Conservation (phyloP, 2,797 vertebrate species). For the Lophotriccus pileatus region DNA sequence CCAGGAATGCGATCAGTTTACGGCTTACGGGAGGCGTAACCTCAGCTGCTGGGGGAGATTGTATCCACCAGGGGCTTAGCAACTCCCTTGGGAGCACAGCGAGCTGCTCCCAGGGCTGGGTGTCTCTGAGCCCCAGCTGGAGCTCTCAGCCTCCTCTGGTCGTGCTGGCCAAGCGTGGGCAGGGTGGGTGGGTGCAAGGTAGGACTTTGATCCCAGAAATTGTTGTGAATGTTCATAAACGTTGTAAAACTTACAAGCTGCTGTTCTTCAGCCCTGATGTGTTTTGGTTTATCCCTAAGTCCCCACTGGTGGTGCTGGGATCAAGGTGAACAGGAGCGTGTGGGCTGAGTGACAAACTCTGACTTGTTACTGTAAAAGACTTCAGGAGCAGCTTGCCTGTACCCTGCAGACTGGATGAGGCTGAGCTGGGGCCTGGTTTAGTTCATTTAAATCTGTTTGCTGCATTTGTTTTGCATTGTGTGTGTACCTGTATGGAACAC, state of each 20-base stretch:
- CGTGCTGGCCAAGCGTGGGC: rapidly evolving
- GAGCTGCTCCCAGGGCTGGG: neutral
- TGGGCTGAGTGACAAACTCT: neutral
- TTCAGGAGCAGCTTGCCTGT: rapidly evolving
- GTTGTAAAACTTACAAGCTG: neutral
- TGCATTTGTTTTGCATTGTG: neutral
- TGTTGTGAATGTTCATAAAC: neutral
- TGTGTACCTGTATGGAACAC: neutral
- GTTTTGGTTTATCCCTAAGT: neutral
- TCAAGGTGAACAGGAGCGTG: neutral
- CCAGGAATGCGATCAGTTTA: neutral
- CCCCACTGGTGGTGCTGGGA: neutral
- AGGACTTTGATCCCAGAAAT: neutral
- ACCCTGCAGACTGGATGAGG: neutral
- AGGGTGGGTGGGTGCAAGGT: neutral
- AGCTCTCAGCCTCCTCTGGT: neutral
- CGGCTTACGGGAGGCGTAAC: neutral
- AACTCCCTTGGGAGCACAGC: neutral
- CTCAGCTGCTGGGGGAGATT: neutral
- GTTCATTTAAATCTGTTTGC: neutral
- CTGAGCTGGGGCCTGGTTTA: neutral
- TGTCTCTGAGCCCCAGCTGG: neutral
- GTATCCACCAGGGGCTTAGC: neutral
- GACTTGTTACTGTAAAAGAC: neutral
- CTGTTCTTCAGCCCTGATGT: neutral